A percentile compares a stretch with the other conserved stretches of the same genome.
phyloP scores from a whole-genome alignment of 2,797 vertebrate species.

The Poecilia picta region DNA sequence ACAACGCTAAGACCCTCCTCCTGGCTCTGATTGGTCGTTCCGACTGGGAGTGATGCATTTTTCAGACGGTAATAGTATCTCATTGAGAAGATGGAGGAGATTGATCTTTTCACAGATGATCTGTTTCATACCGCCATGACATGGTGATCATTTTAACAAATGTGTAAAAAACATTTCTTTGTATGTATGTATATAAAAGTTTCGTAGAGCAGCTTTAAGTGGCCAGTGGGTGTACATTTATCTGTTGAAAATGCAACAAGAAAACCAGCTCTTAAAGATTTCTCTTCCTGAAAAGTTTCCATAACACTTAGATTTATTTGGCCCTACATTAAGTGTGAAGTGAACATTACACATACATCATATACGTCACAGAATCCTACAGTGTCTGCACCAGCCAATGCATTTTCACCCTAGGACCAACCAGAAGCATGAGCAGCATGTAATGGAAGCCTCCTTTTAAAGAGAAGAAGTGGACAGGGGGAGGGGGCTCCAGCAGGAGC shows the following conservation, averaged over 20 bases:
- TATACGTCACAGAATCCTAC: background rate
- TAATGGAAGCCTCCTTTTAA: constrained; percentile 72
- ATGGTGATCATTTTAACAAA: too few species aligned
- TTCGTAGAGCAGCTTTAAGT: background rate
- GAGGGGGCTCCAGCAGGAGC: constrained; percentile 55
- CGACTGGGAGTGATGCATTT: too few species aligned
- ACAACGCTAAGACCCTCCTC: too few species aligned
- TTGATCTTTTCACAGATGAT: too few species aligned
- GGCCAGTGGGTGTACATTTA: background rate
- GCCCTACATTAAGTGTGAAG: background rate
- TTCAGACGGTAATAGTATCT: too few species aligned
- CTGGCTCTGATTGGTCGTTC: too few species aligned
- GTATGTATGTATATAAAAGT: too few species aligned
- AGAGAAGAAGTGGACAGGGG: constrained; percentile 60
- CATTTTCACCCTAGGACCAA: constrained; percentile 62
- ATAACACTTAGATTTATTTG: background rate
- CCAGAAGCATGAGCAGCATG: constrained; percentile 49
- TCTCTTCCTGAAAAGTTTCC: background rate
- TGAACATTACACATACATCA: background rate
- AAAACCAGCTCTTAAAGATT: background rate
- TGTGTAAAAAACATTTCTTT: too few species aligned
- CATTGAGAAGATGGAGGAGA: too few species aligned
- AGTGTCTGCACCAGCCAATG: constrained; percentile 26
- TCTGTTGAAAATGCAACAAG: background rate
- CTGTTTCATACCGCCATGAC: too few species aligned